Conservation (phyloP, 2,113 vertebrate genomes). For the Hemiprocne comata region DNA sequence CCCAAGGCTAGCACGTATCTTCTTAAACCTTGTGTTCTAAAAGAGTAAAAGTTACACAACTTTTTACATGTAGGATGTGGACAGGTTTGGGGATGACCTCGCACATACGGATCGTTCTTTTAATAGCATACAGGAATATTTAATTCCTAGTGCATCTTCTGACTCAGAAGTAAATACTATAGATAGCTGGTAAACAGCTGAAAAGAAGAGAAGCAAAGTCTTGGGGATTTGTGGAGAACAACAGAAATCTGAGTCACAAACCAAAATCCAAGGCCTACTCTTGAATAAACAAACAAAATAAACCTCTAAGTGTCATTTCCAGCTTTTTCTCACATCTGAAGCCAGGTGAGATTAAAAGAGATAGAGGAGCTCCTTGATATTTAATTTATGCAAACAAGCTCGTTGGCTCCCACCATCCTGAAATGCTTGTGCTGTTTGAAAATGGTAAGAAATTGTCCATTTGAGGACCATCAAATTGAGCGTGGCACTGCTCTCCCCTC, state of each 20-base stretch:
- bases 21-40: not conserved
- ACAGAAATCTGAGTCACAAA: not conserved
- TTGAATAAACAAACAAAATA: not conserved
- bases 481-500: not conserved
- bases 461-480: not conserved
- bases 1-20: not conserved
- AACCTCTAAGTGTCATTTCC: not conserved
- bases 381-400: not conserved
- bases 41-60: not conserved
- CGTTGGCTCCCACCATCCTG: not conserved
- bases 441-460: not conserved
- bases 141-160: not conserved
- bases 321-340: not conserved
- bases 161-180: not conserved
- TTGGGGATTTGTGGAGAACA: not conserved
- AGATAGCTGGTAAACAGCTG: not conserved
- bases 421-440: not conserved
- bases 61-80: not conserved
- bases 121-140: not conserved
- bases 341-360: not conserved
- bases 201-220: not conserved
- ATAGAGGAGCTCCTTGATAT: not conserved
- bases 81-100: not conserved
- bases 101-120: not conserved
- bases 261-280: not conserved